A percentile compares a stretch with the other conserved stretches of the same genome.
Evolutionary conservation across 2,888 invertebrate species (phyloP).

Genomic region (Sesia apiformis): DNA sequence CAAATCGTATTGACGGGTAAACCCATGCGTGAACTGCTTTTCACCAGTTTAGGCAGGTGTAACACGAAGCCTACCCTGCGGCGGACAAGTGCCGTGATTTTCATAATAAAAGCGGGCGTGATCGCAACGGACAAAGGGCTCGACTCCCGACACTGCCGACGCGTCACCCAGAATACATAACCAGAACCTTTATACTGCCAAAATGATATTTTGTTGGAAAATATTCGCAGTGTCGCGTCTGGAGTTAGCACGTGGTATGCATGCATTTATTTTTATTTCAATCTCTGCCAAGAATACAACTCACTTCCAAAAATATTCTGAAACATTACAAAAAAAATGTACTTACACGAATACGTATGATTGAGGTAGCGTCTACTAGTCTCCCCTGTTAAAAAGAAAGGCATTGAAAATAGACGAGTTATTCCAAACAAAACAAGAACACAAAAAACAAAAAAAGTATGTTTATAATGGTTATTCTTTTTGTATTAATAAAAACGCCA

Average conservation of each 20-base stretch:
- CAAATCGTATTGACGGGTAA: background rate
- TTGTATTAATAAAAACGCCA: no score
- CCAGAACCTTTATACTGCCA: slow-evolving; percentile 20
- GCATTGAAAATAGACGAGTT: no score
- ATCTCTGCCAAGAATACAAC: slow-evolving; percentile 7
- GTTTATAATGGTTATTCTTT: no score
- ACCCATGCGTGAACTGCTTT: background rate
- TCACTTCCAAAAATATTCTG: background rate
- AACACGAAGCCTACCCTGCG: slow-evolving; percentile 1
- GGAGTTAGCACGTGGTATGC: slow-evolving; percentile 1
- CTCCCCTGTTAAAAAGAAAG: no score
- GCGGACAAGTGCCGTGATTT: slow-evolving; percentile 15
- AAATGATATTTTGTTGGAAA: slow-evolving; percentile 28
- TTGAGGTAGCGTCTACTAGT: no score
- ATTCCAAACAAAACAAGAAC: no score
- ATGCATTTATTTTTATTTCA: slow-evolving; percentile 12
- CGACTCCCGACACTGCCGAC: slow-evolving; percentile 12
- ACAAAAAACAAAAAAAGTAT: no score
- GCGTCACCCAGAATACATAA: slow-evolving; percentile 20
- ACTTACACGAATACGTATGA: no score
- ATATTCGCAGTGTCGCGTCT: slow-evolving; percentile 17
- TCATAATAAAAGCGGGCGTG: slow-evolving; percentile 17
- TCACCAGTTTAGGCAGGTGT: slow-evolving; percentile 4
- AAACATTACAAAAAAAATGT: no score
- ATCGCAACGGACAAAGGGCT: slow-evolving; percentile 16